Evolutionary conservation across 2,113 vertebrate genomes (phyloP), one percentile per base, ranked within the genome.

Genomic region (Equus quagga): DNA sequence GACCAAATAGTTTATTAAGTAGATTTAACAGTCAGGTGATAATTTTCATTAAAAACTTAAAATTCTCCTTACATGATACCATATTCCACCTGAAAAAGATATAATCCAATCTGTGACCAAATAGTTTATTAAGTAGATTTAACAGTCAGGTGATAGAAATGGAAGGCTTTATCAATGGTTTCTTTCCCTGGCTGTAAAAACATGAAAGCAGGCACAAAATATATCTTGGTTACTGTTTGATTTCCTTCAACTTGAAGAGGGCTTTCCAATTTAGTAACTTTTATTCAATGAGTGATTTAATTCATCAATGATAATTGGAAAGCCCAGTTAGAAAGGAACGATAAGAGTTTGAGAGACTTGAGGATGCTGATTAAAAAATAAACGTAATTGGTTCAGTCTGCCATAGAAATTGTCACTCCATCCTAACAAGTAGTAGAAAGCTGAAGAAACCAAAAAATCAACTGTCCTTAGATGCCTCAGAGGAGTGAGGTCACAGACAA

Each of bases 31-130:
- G 11, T 2, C 69, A 85, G 5, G 56, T 24, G 62, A 44, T 72
- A 89, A 79, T 85, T 95, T 81, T 94, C 5, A 60, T 67, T 88
- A 86, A 72, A 91, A 90, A 69, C 24, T 94, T 60, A 41, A 56
- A 33, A 58, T 51, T 76, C 69, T 90, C 31, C 19, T 92, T 90
- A 60, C 7, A 41, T 67, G 28, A 69, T 87, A 14, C 10, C 9
- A 44, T 56, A 7, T 86, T 91, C 9, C 18, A 1, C 6, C 3
- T 85, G 49, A 51, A 85, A 95, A 93, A 82, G 1, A 65, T 8
- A 88, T 51, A 78, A 51, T 75, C 4, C 4, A 82, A 26, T 56
- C 2, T 84, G 75, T 67, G 18, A 94, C 1, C 26, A 94, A 88
- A 33, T 78, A 8, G 8, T 33, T 86, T 67, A 2, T 81, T 80